Conservation (phyloP, 2,797 vertebrate species). For the Scolopax bukidnonensis region DNA sequence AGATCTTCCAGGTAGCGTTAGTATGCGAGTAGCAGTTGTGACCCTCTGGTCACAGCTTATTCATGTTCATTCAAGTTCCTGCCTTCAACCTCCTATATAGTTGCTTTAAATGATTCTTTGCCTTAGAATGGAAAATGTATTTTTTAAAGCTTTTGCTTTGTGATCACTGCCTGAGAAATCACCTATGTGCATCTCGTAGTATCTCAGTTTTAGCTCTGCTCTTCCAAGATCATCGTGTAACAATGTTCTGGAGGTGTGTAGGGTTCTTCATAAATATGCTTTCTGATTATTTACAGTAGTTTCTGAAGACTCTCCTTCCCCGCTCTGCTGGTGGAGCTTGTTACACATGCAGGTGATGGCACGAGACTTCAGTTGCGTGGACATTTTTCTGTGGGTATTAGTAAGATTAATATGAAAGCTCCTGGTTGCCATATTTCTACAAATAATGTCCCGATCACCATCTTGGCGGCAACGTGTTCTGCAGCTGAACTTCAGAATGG, state of each 20-base stretch:
- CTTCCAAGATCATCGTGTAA: background rate
- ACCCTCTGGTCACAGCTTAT: background rate
- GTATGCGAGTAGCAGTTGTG: background rate
- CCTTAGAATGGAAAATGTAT: background rate
- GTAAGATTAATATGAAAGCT: background rate
- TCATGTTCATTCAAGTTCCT: background rate
- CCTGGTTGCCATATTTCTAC: background rate
- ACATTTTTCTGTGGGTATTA: background rate
- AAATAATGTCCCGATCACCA: background rate
- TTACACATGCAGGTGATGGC: background rate
- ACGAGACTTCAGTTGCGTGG: background rate
- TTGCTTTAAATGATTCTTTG: background rate
- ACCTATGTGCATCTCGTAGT: background rate
- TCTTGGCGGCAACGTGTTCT: accelerated
- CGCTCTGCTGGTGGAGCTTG: background rate
- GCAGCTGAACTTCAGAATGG: background rate
- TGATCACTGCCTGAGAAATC: background rate
- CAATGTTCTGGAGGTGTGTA: background rate
- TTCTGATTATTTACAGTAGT: background rate
- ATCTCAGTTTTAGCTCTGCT: background rate
- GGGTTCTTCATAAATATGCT: background rate
- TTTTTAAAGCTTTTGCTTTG: background rate
- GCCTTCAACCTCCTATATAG: background rate
- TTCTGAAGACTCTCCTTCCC: background rate
- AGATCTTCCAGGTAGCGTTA: background rate